Conservation (phyloP, 2,888 invertebrate species). For the Leptothorax acervorum region DNA sequence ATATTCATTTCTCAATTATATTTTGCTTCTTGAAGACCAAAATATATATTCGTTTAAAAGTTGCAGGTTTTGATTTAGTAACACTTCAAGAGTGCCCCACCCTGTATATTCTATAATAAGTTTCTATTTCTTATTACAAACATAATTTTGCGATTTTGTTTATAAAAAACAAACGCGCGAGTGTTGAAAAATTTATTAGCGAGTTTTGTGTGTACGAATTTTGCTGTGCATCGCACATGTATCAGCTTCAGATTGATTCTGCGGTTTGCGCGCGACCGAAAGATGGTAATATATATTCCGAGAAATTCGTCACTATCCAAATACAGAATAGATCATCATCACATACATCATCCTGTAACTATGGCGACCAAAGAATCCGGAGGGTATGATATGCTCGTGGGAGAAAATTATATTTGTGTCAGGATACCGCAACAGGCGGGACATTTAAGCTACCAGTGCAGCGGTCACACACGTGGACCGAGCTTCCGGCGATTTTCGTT, state of each 20-base stretch:
- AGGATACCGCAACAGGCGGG: not conserved
- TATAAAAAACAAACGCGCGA: not conserved
- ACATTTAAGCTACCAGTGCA: not conserved
- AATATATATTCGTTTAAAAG: no score
- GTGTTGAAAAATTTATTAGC: not conserved
- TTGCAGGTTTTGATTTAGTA: no score
- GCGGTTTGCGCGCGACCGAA: not conserved
- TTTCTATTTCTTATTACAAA: not conserved
- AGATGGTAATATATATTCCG: not conserved
- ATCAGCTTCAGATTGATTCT: not conserved
- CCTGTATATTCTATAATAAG: not conserved
- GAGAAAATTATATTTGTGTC: not conserved
- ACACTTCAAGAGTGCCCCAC: no score
- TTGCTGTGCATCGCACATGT: not conserved
- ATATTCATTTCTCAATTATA: no score
- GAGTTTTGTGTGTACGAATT: not conserved
- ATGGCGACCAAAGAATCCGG: constrained; percentile 51
- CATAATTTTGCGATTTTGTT: not conserved
- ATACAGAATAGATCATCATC: constrained; percentile 33
- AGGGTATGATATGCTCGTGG: constrained; percentile 5
- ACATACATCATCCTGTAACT: constrained; percentile 35
- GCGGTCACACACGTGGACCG: not conserved
- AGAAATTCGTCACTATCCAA: not conserved
- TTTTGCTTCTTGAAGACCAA: no score
- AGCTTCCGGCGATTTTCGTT: not conserved